A percentile compares a stretch with the other conserved stretches of the same genome.
These are phyloP conservation scores for Sepiola atlantica DNA, from an alignment of 2,888 invertebrate genomes.

Conservation along the genomic window DNA sequence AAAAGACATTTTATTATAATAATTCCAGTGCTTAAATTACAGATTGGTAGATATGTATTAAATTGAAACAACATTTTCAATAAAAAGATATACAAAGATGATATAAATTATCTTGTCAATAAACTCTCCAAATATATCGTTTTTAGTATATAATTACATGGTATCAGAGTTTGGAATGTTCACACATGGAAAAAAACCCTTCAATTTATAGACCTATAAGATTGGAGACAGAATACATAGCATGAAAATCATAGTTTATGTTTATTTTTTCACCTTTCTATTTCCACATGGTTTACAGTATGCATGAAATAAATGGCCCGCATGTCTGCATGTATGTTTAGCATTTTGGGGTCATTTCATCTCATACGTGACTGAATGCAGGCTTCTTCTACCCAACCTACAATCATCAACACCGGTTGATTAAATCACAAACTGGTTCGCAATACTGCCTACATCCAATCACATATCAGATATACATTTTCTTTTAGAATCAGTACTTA, in stretches of 20 bases:
- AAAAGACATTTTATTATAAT: neutral
- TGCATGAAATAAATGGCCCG: conserved; percentile 42
- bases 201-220: neutral
- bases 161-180: neutral
- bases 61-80: neutral
- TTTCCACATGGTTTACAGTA: neutral
- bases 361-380: conserved; percentile 41
- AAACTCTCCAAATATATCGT: neutral
- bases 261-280: conserved; percentile 33
- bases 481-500: conserved; percentile 32
- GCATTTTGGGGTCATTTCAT: conserved; percentile 21
- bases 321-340: conserved; percentile 40
- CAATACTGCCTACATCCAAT: conserved; percentile 1
- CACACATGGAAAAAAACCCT: neutral
- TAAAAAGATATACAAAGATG: neutral
- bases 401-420: neutral
- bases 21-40: neutral
- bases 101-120: neutral
- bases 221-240: conserved; percentile 36
- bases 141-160: neutral
- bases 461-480: neutral
- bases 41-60: neutral
- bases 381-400: neutral
- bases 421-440: neutral
- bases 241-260: neutral